phyloP scores from a whole-genome alignment of 2,113 vertebrate species.

The Noctilio leporinus region DNA sequence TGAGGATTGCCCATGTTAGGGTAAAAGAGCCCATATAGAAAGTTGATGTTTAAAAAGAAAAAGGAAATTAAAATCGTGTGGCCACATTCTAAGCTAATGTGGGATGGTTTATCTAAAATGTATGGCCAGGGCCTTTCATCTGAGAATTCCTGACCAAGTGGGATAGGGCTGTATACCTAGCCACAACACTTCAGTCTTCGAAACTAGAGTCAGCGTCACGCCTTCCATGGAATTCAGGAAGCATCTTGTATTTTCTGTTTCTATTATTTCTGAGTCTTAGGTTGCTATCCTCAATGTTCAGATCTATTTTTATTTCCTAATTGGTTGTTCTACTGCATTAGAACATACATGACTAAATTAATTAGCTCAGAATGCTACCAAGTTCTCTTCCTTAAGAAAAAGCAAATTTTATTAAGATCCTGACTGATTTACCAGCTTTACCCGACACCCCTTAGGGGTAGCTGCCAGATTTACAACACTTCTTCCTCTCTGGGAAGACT shows the following conservation, averaged over 20 bases:
- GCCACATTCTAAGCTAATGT: conserved; percentile 41
- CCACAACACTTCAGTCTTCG: not conserved
- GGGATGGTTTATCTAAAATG: conserved; percentile 45
- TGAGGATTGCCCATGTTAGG: not conserved
- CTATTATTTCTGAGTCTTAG: not conserved
- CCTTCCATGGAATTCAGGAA: not conserved
- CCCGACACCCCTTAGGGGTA: not conserved
- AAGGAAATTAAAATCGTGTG: conserved; percentile 45
- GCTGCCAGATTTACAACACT: not conserved
- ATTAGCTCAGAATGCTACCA: not conserved
- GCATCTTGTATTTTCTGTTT: not conserved
- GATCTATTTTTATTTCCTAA: not conserved
- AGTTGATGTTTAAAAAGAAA: conserved; percentile 47
- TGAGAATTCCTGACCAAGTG: not conserved
- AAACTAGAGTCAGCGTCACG: not conserved
- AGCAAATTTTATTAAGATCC: conserved; percentile 3
- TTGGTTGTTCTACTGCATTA: not conserved
- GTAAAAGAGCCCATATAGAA: conserved; percentile 35
- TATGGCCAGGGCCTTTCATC: not conserved
- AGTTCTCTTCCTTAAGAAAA: conserved; percentile 6
- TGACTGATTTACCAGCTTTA: conserved; percentile 14
- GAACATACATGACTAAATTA: not conserved
- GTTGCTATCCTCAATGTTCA: not conserved
- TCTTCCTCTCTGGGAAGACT: not conserved
- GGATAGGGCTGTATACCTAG: not conserved